phyloP scores from a whole-genome alignment of 2,888 invertebrate genomes.

The Dioctria linearis region DNA sequence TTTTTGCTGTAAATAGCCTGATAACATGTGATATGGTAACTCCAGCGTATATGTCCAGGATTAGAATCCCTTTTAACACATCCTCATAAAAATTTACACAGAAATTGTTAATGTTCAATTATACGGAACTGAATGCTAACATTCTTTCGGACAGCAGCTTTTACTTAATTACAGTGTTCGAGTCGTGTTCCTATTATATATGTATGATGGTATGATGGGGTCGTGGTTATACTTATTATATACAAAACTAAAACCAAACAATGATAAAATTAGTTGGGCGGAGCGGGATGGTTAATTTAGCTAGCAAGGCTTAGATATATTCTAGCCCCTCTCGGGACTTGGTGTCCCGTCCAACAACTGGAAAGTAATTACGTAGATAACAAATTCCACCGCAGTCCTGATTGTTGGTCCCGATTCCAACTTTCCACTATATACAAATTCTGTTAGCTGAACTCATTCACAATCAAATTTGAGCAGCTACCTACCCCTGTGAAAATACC shows the following conservation, averaged over 20 bases:
- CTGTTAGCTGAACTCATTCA: slow-evolving; percentile 17
- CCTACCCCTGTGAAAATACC: slow-evolving; percentile 3
- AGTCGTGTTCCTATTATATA: too few relatives aligned
- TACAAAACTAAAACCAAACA: slow-evolving; percentile 2
- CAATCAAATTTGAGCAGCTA: slow-evolving; percentile 22
- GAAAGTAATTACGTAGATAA: slow-evolving; percentile 16
- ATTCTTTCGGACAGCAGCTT: neutral
- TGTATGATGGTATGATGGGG: too few relatives aligned
- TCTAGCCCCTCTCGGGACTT: neutral
- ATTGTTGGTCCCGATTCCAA: slow-evolving; percentile 11
- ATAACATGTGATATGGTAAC: slow-evolving; percentile 5
- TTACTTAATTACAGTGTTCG: neutral
- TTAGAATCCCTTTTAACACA: slow-evolving; percentile 15
- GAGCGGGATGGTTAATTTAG: too few relatives aligned
- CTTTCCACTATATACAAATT: slow-evolving; percentile 6
- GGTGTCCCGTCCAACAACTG: neutral
- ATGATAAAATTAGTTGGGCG: neutral
- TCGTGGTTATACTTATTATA: neutral
- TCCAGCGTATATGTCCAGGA: neutral
- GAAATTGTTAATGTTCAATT: neutral
- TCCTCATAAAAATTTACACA: slow-evolving; percentile 5
- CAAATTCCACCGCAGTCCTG: slow-evolving; percentile 15
- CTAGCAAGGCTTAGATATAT: too few relatives aligned
- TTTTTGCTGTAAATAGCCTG: neutral
- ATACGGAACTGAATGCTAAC: neutral